Evolutionary conservation across 2,888 invertebrate species (phyloP).

Genomic region (Invenusta paracnida): DNA sequence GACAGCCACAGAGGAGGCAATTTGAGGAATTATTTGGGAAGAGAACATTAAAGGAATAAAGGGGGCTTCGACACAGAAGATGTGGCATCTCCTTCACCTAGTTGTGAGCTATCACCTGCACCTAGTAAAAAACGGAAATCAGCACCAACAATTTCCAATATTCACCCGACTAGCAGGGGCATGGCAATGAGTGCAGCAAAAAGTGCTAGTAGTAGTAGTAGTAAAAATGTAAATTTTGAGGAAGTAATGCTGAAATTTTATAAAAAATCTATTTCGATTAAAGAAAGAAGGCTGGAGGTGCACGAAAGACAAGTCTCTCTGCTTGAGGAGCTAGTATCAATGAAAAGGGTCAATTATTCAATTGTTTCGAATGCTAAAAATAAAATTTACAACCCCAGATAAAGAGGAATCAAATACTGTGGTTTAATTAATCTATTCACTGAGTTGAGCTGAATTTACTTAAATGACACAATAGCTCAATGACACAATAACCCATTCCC

Average conservation of each 20-base stretch:
- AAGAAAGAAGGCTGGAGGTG: not conserved
- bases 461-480: too few relatives aligned
- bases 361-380: not conserved
- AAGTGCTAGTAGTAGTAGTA: not conserved
- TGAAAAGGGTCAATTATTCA: not conserved
- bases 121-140: not conserved
- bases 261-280: not conserved
- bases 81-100: not conserved
- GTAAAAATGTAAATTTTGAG: not conserved
- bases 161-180: not conserved
- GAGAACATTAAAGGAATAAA: not conserved
- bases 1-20: not conserved
- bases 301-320: not conserved
- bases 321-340: not conserved
- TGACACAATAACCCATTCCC: too few relatives aligned
- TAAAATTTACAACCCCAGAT: not conserved
- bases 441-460: too few relatives aligned
- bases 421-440: too few relatives aligned
- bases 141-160: not conserved
- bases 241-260: not conserved
- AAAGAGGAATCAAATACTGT: too few relatives aligned
- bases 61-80: not conserved
- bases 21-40: not conserved
- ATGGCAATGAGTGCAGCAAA: not conserved
- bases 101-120: not conserved